Base-by-base conservation (phyloP, 2,797 vertebrate genomes). In the Agapornis canus region DNA sequence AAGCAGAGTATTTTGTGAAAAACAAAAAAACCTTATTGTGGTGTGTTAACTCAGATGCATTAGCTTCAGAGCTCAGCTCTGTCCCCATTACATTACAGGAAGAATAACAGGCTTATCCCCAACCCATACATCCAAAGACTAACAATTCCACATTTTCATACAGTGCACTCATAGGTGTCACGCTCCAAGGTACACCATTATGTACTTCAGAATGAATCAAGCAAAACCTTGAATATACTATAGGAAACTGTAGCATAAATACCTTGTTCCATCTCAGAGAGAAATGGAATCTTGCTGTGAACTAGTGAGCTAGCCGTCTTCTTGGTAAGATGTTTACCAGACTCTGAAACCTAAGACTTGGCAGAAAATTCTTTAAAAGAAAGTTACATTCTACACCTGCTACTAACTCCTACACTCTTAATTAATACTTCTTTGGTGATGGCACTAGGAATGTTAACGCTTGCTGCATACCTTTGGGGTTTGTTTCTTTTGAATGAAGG, bases 121-220 rank as follows among this genome's bases (percentile, higher is more conserved):
- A 64, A 3, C 17, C 57, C 57, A 86, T 27, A 76, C 5, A 61
- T 21, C 13, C 35, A 29, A 54, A 70, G 31, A 82, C 45, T n/a
- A 64, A 69, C 23, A 49, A 52, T 60, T 79, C 27, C 13, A 0
- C 39, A 19, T 48, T 51, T 61, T 72, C 37, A 76, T 61, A 70
- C 25, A 69, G 15, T 2, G 16, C 16, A 56, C 19, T 45, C 40
- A 11, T 40, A 57, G 5, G 16, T 65, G 35, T 43, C 29, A 91
- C 20, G n/a, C 66, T 48, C 26, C 68, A 51, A 63, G 0, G 1
- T 37, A 52, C n/a, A 40, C 32, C 0, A 0, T 40, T 51, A 73
- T 0, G 2, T 25, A 37, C 35, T 75, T 69, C 47, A 59, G 15
- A 76, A 92, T 18, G 0, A 65, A 76, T 40, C 20, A 65, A 64